phyloP scores from a whole-genome alignment of 2,888 invertebrate species.

The Meiosimyza platycephala region DNA sequence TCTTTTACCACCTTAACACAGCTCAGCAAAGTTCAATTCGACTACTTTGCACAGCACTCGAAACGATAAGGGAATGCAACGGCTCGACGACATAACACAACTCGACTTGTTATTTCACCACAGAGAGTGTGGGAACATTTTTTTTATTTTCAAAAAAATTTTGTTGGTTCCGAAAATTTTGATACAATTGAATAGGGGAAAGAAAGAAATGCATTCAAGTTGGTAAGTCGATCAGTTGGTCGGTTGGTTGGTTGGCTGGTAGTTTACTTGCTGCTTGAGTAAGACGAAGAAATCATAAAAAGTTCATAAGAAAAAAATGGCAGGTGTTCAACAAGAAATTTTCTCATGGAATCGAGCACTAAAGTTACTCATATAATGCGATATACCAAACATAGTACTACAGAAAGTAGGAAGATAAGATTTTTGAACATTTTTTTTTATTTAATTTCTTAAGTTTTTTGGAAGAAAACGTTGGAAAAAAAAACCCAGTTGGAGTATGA shows the following conservation, averaged over 20 bases:
- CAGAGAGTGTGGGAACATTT: constrained; percentile 63
- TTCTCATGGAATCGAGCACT: constrained; percentile 55
- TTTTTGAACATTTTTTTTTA: constrained; percentile 9
- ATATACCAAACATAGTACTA: neutral
- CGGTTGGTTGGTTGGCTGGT: constrained; percentile 37
- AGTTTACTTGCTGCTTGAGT: constrained; percentile 14
- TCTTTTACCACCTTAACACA: neutral
- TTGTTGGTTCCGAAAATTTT: constrained; percentile 38
- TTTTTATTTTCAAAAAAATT: constrained; percentile 45
- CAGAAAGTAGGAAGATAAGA: constrained; percentile 23
- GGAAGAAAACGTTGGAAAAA: neutral
- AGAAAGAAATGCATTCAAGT: constrained; percentile 56
- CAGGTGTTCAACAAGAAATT: constrained; percentile 65
- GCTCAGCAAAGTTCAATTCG: neutral
- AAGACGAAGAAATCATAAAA: constrained; percentile 40
- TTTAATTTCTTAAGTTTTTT: constrained; percentile 2
- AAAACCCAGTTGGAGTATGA: constrained; percentile 18
- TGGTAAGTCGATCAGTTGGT: constrained; percentile 34
- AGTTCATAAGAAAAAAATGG: constrained; percentile 60
- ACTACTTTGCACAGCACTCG: neutral
- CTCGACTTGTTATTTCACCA: neutral
- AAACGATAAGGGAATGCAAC: constrained; percentile 4
- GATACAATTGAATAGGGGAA: constrained; percentile 30
- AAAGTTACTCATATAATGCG: too few species aligned
- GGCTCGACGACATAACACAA: constrained; percentile 16